Percentiles rank a stretch among this genome's conserved stretches.
phyloP scores from a whole-genome alignment of 2,113 vertebrate species.

The Apteryx owenii region DNA sequence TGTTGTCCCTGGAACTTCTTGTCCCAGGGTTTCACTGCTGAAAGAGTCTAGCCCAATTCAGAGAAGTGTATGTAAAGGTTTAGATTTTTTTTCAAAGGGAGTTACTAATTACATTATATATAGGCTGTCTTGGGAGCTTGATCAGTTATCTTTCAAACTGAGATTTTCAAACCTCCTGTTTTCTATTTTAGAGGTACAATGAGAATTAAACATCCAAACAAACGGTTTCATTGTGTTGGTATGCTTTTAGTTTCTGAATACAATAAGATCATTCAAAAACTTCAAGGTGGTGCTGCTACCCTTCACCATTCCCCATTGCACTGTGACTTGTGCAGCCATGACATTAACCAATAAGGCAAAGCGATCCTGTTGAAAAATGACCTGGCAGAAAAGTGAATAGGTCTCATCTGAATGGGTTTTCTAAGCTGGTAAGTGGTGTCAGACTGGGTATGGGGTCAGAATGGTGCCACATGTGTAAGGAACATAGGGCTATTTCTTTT shows the following conservation, averaged over 20 bases:
- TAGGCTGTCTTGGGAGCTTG: not conserved
- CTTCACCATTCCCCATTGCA: not conserved
- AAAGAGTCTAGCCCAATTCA: not conserved
- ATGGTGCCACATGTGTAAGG: not conserved
- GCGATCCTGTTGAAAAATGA: not conserved
- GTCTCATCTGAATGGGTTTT: not conserved
- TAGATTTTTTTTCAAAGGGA: not conserved
- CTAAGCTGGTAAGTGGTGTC: not conserved
- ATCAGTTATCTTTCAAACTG: not conserved
- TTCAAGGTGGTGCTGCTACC: not conserved
- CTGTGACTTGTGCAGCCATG: not conserved
- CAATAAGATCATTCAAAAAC: not conserved
- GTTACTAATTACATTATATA: not conserved
- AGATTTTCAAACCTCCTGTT: not conserved
- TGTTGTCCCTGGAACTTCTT: not conserved
- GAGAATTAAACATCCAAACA: not conserved
- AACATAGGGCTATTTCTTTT: not conserved
- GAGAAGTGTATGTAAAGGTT: not conserved
- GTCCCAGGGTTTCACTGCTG: not conserved
- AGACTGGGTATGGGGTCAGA: not conserved
- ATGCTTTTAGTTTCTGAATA: not conserved
- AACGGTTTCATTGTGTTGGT: not conserved
- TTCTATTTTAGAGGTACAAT: not conserved
- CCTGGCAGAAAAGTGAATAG: not conserved
- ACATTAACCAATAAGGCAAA: not conserved